These are phyloP conservation scores for Leptosomus discolor DNA, from an alignment of 2,113 vertebrate species.

Conservation along the genomic window DNA sequence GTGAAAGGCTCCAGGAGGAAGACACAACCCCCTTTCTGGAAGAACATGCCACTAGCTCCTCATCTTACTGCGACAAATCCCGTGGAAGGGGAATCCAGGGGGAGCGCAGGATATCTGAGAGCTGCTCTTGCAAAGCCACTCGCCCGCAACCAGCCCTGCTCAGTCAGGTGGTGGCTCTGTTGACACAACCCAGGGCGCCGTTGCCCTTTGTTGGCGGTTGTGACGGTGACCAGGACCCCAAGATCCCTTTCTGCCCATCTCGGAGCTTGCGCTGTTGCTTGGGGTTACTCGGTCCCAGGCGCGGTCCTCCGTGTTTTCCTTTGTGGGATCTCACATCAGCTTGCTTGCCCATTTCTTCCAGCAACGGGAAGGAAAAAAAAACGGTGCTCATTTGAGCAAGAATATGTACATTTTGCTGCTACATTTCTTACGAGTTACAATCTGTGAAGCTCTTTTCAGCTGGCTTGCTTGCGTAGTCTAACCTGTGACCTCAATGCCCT, in stretches of 20 bases:
- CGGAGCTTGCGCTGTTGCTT: not conserved
- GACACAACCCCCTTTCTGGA: not conserved
- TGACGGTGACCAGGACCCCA: not conserved
- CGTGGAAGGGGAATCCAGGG: not conserved
- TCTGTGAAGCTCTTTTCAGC: not conserved
- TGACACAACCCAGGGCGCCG: not conserved
- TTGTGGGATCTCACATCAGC: not conserved
- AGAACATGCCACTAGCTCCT: not conserved
- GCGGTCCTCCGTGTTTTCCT: not conserved
- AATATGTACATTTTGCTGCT: not conserved
- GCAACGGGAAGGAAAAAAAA: not conserved
- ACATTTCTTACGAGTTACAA: not conserved
- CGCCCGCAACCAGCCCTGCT: rapidly evolving
- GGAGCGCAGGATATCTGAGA: not conserved
- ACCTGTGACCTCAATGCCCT: not conserved
- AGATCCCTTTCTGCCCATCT: not conserved
- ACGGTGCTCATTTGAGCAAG: not conserved
- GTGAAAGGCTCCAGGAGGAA: not conserved
- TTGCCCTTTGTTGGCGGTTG: not conserved
- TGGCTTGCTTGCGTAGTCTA: not conserved
- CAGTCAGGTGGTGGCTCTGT: not conserved
- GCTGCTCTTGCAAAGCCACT: not conserved
- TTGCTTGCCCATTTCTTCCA: not conserved
- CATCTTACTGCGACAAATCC: not conserved
- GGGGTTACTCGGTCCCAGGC: not conserved